phyloP scores from a whole-genome alignment of 2,797 vertebrate genomes.

The Mus minutoides region DNA sequence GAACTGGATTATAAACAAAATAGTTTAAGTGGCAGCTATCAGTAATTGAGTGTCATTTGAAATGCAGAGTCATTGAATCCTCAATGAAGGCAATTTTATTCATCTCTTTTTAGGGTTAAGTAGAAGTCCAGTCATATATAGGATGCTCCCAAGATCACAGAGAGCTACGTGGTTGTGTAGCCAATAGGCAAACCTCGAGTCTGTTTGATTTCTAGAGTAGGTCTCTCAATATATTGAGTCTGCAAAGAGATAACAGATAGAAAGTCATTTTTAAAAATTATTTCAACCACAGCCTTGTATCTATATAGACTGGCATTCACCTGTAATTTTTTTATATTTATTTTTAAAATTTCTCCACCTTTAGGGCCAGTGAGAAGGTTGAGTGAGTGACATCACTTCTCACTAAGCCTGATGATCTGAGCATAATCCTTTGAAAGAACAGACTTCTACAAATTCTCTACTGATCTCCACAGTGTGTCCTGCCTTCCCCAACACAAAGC shows the following conservation, averaged over 20 bases:
- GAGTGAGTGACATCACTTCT: no score
- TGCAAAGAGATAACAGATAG: background rate
- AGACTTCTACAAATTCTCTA: background rate
- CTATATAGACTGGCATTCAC: background rate
- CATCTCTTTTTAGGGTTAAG: background rate
- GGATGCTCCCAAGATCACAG: background rate
- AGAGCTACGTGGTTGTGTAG: background rate
- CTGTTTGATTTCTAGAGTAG: background rate
- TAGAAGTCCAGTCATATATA: background rate
- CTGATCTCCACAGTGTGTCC: background rate
- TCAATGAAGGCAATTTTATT: background rate
- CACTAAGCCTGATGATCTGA: background rate
- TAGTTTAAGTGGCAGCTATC: background rate
- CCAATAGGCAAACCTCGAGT: background rate
- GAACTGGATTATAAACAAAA: background rate
- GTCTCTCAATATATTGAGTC: background rate
- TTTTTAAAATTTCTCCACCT: conserved; percentile 17
- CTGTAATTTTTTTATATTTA: background rate
- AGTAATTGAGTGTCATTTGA: background rate
- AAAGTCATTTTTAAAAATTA: background rate
- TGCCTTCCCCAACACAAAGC: background rate
- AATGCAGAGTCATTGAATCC: background rate
- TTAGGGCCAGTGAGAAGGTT: background rate
- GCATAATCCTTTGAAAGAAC: background rate
- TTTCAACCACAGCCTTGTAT: background rate